Conservation (phyloP, 2,888 invertebrate genomes). For the Trachelus tabidus region DNA sequence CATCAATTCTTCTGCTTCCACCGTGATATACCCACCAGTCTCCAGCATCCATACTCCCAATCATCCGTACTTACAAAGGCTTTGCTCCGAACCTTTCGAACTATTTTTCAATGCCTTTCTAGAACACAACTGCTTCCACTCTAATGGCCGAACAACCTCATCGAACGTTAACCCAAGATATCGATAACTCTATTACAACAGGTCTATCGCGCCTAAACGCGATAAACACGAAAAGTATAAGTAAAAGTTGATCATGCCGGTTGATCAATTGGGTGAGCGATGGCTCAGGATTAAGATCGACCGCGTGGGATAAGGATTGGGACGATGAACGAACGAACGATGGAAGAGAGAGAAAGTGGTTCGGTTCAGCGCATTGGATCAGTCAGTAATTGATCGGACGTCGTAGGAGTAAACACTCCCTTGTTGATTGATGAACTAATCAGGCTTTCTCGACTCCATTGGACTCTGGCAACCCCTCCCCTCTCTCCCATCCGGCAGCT, state of each 20-base stretch:
- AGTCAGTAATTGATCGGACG: conserved; percentile 59
- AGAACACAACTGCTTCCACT: neutral
- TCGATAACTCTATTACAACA: neutral
- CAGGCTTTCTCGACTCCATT: conserved; percentile 44
- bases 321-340: neutral
- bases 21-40: neutral
- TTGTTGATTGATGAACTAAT: conserved; percentile 63
- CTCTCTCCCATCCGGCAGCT: conserved; percentile 9
- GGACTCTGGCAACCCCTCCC: conserved; percentile 10
- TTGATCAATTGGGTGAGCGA: conserved; percentile 44
- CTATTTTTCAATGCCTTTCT: neutral
- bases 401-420: conserved; percentile 57
- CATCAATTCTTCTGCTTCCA: neutral
- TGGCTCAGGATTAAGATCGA: conserved; percentile 46
- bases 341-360: neutral
- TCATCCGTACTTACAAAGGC: neutral
- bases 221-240: neutral
- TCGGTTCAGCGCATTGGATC: conserved; percentile 36
- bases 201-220: neutral
- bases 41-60: neutral
- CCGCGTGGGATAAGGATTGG: neutral
- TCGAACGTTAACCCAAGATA: neutral
- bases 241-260: neutral
- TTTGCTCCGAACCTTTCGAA: neutral
- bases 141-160: neutral